These are phyloP conservation scores for Diachasma alloeum DNA, from an alignment of 1,140 invertebrate genomes.

Conservation along the genomic window DNA sequence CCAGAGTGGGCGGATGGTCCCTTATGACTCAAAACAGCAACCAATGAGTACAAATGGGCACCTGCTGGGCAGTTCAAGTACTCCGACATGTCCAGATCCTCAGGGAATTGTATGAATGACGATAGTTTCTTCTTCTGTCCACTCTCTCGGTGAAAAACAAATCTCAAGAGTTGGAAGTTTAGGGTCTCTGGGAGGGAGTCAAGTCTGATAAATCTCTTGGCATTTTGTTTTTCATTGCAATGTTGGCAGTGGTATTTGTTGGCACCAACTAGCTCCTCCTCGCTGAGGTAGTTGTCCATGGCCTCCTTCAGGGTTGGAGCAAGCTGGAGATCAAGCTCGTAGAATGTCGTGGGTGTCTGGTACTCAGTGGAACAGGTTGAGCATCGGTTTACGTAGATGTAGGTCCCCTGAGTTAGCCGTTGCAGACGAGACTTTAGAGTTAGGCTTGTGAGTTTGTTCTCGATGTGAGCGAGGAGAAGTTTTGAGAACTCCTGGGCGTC, in stretches of 20 bases:
- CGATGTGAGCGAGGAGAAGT: slow-evolving; percentile 72
- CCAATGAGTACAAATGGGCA: slow-evolving; percentile 69
- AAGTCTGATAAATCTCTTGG: slow-evolving; percentile 70
- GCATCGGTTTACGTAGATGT: slow-evolving; percentile 75
- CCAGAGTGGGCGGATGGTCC: slow-evolving; percentile 75
- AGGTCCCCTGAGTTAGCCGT: slow-evolving; percentile 72
- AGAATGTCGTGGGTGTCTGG: slow-evolving; percentile 70
- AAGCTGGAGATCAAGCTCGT: slow-evolving; percentile 74
- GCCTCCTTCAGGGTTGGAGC: slow-evolving; percentile 70
- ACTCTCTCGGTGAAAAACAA: slow-evolving; percentile 64
- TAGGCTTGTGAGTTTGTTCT: slow-evolving; percentile 65
- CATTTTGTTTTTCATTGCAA: slow-evolving; percentile 73
- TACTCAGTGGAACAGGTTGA: slow-evolving; percentile 70
- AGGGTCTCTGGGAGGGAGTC: slow-evolving; percentile 74
- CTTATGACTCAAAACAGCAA: slow-evolving; percentile 74
- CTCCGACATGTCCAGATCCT: slow-evolving; percentile 73
- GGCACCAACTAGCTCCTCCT: slow-evolving; percentile 73
- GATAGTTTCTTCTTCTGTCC: slow-evolving; percentile 76
- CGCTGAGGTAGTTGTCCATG: slow-evolving; percentile 72
- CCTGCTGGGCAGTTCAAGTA: slow-evolving; percentile 59
- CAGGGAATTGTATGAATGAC: slow-evolving; percentile 73
- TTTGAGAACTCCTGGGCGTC: slow-evolving; percentile 83
- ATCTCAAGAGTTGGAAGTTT: slow-evolving; percentile 69
- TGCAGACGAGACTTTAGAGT: slow-evolving; percentile 68
- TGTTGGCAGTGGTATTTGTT: slow-evolving; percentile 73